Evolutionary conservation across 2,113 vertebrate species (phyloP).

Genomic region (Halcyon malimbica): DNA sequence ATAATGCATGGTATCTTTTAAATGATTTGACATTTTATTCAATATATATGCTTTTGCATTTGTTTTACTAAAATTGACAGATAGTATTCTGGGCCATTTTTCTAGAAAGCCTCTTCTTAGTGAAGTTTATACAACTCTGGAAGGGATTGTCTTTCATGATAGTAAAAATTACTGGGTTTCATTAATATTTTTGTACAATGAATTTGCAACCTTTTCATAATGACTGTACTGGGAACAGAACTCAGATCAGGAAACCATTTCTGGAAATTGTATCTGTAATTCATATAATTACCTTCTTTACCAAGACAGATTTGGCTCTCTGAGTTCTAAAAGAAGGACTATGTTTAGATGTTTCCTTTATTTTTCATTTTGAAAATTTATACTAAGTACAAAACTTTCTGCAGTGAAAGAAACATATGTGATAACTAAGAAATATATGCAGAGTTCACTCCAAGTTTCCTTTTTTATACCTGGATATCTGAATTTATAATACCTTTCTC

Average conservation of each 20-base stretch:
- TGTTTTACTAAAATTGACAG: background rate
- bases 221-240: background rate
- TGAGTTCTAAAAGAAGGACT: background rate
- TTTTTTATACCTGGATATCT: slow-evolving; percentile 28
- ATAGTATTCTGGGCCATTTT: background rate
- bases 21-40: background rate
- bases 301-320: background rate
- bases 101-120: background rate
- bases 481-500: slow-evolving; percentile 7
- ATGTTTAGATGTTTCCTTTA: background rate
- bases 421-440: background rate
- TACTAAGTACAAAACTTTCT: background rate
- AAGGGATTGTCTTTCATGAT: background rate
- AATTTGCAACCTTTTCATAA: background rate
- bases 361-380: background rate
- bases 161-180: background rate
- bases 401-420: rapidly evolving
- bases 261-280: background rate
- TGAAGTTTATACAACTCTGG: background rate
- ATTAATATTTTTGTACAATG: background rate
- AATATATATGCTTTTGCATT: background rate
- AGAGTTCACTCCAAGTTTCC: background rate
- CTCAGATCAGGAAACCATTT: background rate
- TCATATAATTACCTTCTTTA: background rate
- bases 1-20: background rate